These are phyloP conservation scores for Harmothoe impar DNA, from an alignment of 2,888 invertebrate genomes.

Conservation along the genomic window DNA sequence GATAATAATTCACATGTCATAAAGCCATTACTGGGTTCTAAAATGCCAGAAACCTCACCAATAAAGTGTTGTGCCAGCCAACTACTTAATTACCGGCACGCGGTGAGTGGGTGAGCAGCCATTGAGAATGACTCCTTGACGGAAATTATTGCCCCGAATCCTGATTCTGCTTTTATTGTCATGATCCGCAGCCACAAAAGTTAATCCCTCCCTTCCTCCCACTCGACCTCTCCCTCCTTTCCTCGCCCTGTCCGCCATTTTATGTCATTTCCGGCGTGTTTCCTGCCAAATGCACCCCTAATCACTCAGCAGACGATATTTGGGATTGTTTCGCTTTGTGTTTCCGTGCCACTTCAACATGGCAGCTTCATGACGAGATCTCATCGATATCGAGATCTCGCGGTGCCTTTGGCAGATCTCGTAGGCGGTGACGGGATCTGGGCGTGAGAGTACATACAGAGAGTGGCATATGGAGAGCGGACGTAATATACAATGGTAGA, in stretches of 20 bases:
- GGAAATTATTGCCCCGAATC: constrained; percentile 27
- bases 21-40: too few relatives aligned
- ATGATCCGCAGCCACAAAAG: background rate
- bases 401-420: background rate
- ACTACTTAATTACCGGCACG: background rate
- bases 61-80: background rate
- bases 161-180: background rate
- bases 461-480: background rate
- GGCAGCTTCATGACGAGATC: background rate
- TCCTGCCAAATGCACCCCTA: background rate
- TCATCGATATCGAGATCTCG: constrained; percentile 26
- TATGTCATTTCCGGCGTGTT: constrained; percentile 1
- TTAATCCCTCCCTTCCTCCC: constrained; percentile 3
- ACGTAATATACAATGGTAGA: background rate
- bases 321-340: background rate
- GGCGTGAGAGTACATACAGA: background rate
- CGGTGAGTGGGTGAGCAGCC: background rate
- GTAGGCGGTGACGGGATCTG: background rate
- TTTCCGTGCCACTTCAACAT: background rate
- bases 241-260: background rate
- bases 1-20: too few relatives aligned
- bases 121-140: background rate
- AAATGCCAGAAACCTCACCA: background rate
- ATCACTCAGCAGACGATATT: background rate
- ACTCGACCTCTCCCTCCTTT: background rate